phyloP scores from a whole-genome alignment of 2,797 vertebrate genomes.

The Dicrostonyx torquatus region DNA sequence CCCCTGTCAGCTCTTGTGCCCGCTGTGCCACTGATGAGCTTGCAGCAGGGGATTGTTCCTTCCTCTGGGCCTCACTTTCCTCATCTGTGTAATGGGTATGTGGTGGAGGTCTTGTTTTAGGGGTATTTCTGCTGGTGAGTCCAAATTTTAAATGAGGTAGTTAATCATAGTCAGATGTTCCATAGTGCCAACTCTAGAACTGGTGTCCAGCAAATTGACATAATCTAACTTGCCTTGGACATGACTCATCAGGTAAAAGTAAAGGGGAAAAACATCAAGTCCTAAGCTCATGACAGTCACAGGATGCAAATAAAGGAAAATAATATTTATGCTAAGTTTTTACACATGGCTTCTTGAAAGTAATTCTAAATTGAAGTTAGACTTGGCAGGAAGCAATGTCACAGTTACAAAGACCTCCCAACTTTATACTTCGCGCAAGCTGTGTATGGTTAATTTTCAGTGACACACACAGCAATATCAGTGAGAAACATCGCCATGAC shows the following conservation, averaged over 20 bases:
- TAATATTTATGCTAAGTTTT: neutral
- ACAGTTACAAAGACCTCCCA: neutral
- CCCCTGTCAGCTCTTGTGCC: neutral
- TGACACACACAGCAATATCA: neutral
- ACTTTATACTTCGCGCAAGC: neutral
- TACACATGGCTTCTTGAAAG: neutral
- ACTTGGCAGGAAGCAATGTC: neutral
- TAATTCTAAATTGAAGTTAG: neutral
- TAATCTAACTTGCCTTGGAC: neutral
- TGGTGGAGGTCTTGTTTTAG: neutral
- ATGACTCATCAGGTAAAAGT: neutral
- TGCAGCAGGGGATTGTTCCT: neutral
- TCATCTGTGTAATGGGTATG: neutral
- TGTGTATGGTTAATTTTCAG: neutral
- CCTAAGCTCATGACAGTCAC: neutral
- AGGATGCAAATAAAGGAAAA: neutral
- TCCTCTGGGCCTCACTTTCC: neutral
- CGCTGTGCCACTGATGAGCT: fast-evolving
- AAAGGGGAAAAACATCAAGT: neutral
- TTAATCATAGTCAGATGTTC: neutral
- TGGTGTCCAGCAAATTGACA: neutral
- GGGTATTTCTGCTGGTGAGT: neutral
- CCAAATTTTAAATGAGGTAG: neutral
- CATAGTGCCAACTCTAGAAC: neutral
- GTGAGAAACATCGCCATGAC: neutral